Evolutionary conservation across 2,797 vertebrate genomes (phyloP), one percentile per base, ranked within the genome.

Genomic region (Amazona ochrocephala): DNA sequence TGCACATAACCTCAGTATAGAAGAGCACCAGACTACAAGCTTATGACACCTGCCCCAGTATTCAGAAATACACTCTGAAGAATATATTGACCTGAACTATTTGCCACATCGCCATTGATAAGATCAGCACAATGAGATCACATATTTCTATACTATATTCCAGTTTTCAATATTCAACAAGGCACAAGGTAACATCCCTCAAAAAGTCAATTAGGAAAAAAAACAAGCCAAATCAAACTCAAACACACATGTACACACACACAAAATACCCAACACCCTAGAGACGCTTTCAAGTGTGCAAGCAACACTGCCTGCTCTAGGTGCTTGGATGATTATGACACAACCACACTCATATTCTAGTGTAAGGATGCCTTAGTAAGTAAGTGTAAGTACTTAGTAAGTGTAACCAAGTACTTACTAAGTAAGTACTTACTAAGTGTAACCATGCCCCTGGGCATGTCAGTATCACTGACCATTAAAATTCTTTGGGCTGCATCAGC

Each of bases 181-280:
- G 45, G 34, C 15, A 44, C 0, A 0, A 61, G 8, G 5, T 24
- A 78, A 42, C 29, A 58, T 14, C 7, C 32, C 24, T 68, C 24
- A 51, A 30, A 60, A 56, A 1, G 0, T 30, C n/a, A 82, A 37
- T 13, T 16, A 72, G 29, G 16, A 4, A 10, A 11, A 2, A 12
- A 48, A 24, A 15, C 21, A 45, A 34, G 4, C 4, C 2, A 65
- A 72, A 29, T 7, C 15, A 29, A n/a, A 41, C 5, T 10, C 6
- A 45, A 26, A 8, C 8, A 71, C 76, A 37, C 8, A 53, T 20
- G 12, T 11, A 17, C 50, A 22, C 2, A 20, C 21, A 17, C 5
- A 42, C 20, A 39, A 4, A 60, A 34, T 24, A 7, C 32, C 21
- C 54, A 56, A 10, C 20, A n/a, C 32, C 21, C 54, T 23, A 61